Evolutionary conservation across 1,140 invertebrate genomes (phyloP).

Genomic region (Hyposmocoma kahamanoa): DNA sequence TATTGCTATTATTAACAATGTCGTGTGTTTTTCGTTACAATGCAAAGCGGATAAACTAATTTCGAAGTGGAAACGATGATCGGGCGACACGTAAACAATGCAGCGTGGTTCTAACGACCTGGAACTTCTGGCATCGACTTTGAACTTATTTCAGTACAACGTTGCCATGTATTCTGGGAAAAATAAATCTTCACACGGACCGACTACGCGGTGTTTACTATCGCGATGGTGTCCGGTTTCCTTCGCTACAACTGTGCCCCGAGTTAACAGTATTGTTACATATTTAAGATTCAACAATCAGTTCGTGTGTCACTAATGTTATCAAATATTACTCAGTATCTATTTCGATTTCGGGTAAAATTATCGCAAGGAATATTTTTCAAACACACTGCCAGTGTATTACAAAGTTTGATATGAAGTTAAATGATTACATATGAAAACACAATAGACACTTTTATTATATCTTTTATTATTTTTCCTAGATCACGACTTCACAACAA

Average conservation of each 20-base stretch:
- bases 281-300: neutral
- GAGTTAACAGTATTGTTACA: constrained; percentile 15
- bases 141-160: constrained; percentile 46
- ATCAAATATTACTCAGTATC: neutral
- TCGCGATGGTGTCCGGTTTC: constrained; percentile 24
- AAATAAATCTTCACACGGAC: constrained; percentile 42
- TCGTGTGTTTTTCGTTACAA: too few species aligned
- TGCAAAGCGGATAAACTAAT: too few species aligned
- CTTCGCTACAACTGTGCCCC: constrained; percentile 16
- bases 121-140: constrained; percentile 37
- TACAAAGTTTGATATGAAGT: too few species aligned
- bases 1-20: too few species aligned
- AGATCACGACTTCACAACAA: too few species aligned
- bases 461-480: too few species aligned
- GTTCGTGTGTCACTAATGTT: constrained; percentile 1
- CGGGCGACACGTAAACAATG: constrained; percentile 16
- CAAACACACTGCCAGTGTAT: too few species aligned
- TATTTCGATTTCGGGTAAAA: too few species aligned
- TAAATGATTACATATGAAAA: too few species aligned
- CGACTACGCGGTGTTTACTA: constrained; percentile 33
- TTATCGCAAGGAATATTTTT: too few species aligned
- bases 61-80: constrained; percentile 12
- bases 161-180: constrained; percentile 43
- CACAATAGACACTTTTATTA: too few species aligned
- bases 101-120: constrained; percentile 38